Evolutionary conservation across 2,888 invertebrate species (phyloP), one percentile per base, ranked within the genome.

Genomic region (Cremastinae sp.): DNA sequence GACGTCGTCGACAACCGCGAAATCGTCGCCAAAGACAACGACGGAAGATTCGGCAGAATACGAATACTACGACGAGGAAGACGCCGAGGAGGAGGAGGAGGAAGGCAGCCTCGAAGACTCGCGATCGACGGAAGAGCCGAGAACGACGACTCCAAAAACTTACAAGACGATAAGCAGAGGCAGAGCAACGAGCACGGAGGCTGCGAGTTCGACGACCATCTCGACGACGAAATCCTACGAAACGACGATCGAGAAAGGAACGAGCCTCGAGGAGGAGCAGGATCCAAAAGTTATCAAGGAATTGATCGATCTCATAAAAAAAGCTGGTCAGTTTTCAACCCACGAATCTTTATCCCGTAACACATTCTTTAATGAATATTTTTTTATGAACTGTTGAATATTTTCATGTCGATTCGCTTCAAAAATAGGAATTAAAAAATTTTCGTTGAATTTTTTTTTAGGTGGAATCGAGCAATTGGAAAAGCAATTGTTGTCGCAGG

Each of bases 401-500:
- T 49, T 2, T 45, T 45, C 5, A 45, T n/a, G 14, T 34, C 53
- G 38, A 41, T 12, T 12, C 9, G 28, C 59, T 18, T 9, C 53
- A 34, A 14, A 12, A 54, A n/a, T n/a, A n/a, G n/a, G n/a, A n/a
- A 65, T 58, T 41, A n/a, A 51, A 12, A 65, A n/a, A 65, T 45
- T 43, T n/a, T n/a, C n/a, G n/a, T n/a, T n/a, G n/a, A n/a, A n/a
- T n/a, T 28, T 28, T 28, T 2, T 28, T 28, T 53, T 81, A 94
- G 95, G 95, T 79, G 96, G 97, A 12, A 93, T 97, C 0, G 96
- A 96, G 85, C 95, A 96, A 84, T 88, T 97, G 12, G 96, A 96
- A 88, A 96, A 95, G 84, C 96, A 96, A 76, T 89, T 96, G 12
- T 90, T 91, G 22, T 85, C 91, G 4, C 92, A 92, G 81, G 92